A percentile compares a stretch with the other conserved stretches of the same genome.
These are phyloP conservation scores for Oikopleura vanhoeffeni DNA, from an alignment of 23 tunicate species.

Conservation along the genomic window DNA sequence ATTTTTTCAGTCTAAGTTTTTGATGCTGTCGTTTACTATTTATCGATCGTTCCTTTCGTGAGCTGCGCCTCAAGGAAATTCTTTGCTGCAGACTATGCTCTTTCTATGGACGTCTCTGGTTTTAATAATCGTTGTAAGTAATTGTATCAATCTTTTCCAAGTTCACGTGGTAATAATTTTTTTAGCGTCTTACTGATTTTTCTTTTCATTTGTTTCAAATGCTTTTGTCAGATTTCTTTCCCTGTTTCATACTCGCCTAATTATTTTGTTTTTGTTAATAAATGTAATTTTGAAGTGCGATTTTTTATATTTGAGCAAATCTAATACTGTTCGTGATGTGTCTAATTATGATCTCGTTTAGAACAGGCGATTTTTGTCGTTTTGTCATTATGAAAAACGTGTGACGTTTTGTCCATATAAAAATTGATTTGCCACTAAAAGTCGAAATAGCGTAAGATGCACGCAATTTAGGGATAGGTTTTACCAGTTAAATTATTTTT, in stretches of 20 bases:
- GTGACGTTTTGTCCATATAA: too few species aligned
- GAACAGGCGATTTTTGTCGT: too few species aligned
- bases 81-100: neutral
- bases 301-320: too few species aligned
- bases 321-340: too few species aligned
- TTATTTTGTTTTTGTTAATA: too few species aligned
- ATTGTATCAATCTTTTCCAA: neutral
- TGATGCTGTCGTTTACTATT: neutral
- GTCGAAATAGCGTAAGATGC: too few species aligned
- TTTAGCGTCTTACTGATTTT: neutral
- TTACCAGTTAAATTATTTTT: too few species aligned
- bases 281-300: too few species aligned
- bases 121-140: neutral
- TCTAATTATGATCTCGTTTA: too few species aligned
- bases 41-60: neutral
- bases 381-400: too few species aligned
- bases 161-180: neutral
- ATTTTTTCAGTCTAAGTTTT: neutral
- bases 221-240: neutral
- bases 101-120: neutral
- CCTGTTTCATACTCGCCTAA: constrained; percentile 14
- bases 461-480: too few species aligned
- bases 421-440: too few species aligned
- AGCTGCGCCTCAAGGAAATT: neutral
- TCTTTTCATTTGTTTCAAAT: constrained; percentile 8